A percentile compares a stretch with the other conserved stretches of the same genome.
These are phyloP conservation scores for Bufo bufo DNA, from an alignment of 2,113 vertebrate species.

Conservation along the genomic window DNA sequence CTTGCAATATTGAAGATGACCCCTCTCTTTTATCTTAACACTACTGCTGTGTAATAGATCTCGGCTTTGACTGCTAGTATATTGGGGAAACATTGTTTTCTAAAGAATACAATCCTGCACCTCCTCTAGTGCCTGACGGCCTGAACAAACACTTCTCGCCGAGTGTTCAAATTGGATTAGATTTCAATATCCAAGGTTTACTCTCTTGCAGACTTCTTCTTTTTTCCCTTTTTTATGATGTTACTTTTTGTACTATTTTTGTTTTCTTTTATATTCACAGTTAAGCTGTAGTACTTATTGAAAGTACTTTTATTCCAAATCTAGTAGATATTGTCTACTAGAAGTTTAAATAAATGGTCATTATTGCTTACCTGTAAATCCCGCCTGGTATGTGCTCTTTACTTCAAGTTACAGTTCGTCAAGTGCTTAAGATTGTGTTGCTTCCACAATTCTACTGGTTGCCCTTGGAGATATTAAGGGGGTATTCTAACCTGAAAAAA, in stretches of 20 bases:
- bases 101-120: neutral
- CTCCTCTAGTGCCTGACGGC: neutral
- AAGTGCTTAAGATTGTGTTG: neutral
- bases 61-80: slow-evolving; percentile 72
- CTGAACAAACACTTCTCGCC: slow-evolving; percentile 69
- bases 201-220: slow-evolving; percentile 73
- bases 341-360: slow-evolving; percentile 93
- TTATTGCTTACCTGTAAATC: slow-evolving; percentile 79
- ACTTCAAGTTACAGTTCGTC: neutral
- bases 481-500: no score
- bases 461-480: no score
- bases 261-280: slow-evolving; percentile 85
- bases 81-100: slow-evolving; percentile 11
- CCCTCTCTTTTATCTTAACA: slow-evolving; percentile 25
- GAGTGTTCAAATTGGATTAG: slow-evolving; percentile 68
- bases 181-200: slow-evolving; percentile 68
- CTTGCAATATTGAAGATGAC: slow-evolving; percentile 64
- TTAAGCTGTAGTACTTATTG: slow-evolving; percentile 81
- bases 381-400: slow-evolving; percentile 25
- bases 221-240: slow-evolving; percentile 65
- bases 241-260: slow-evolving; percentile 77
- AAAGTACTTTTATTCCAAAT: slow-evolving; percentile 94
- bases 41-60: slow-evolving; percentile 66
- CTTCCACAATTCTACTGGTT: neutral
- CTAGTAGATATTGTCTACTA: slow-evolving; percentile 91